Evolutionary conservation across 1,140 invertebrate genomes (phyloP).

Genomic region (Thaumetopoea pityocampa): DNA sequence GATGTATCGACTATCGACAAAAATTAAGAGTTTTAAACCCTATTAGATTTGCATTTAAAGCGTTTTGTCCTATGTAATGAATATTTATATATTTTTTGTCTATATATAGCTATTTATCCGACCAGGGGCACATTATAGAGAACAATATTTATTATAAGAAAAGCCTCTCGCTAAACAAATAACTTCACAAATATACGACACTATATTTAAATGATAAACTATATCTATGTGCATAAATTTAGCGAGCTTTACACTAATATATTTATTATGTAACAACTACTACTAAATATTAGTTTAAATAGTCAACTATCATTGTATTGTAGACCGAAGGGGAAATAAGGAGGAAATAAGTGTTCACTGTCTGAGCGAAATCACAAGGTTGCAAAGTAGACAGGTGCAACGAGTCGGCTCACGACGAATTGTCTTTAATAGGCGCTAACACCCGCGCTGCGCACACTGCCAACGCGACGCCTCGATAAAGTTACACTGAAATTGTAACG

Average conservation of each 20-base stretch:
- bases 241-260: constrained; percentile 17
- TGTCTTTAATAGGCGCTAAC: constrained; percentile 17
- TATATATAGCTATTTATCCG: too few relatives aligned
- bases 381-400: constrained; percentile 18
- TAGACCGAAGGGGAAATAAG: constrained; percentile 33
- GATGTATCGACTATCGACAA: too few relatives aligned
- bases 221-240: constrained; percentile 18
- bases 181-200: constrained; percentile 13
- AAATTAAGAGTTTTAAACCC: too few relatives aligned
- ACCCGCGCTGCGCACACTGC: too few relatives aligned
- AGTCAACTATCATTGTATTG: constrained; percentile 25
- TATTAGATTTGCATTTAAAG: too few relatives aligned
- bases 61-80: constrained; percentile 30
- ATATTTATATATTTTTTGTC: too few relatives aligned
- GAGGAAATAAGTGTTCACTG: constrained; percentile 27
- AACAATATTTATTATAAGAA: constrained; percentile 15
- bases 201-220: constrained; percentile 22
- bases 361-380: constrained; percentile 44
- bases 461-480: too few relatives aligned
- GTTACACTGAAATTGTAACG: too few relatives aligned
- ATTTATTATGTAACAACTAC: constrained; percentile 17
- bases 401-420: constrained; percentile 20
- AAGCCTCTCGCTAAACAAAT: constrained; percentile 22
- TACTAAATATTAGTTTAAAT: constrained; percentile 18
- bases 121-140: constrained; percentile 2